Evolutionary conservation across 2,797 vertebrate genomes (phyloP).

Genomic region (Amazona finschi): DNA sequence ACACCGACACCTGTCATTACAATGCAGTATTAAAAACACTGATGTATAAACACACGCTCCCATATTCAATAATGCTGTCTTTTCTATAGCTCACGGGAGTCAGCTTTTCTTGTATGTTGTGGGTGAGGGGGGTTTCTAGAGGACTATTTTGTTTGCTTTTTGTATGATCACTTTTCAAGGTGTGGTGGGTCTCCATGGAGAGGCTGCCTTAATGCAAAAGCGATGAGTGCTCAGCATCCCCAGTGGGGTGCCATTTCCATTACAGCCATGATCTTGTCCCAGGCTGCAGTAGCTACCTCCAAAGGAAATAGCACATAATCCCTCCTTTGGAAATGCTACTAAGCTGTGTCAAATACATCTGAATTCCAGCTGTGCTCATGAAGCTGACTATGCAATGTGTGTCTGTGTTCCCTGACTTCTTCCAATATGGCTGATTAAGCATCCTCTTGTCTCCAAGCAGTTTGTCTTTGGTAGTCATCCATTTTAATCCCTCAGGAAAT

Average conservation of each 20-base stretch:
- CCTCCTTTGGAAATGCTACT: slow-evolving; percentile 45
- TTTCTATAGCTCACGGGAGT: slow-evolving; percentile 44
- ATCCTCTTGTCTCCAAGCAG: not conserved
- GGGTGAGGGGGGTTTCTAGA: not conserved
- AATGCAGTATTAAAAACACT: slow-evolving; percentile 57
- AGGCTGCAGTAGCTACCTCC: slow-evolving; percentile 32
- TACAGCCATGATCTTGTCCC: not conserved
- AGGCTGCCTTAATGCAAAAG: slow-evolving; percentile 13
- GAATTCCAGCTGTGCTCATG: slow-evolving; percentile 38
- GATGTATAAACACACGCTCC: slow-evolving; percentile 35
- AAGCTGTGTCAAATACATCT: not conserved
- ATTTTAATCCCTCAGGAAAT: not conserved
- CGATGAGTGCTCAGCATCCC: slow-evolving; percentile 9
- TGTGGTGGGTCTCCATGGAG: not conserved
- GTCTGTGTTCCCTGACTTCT: not conserved
- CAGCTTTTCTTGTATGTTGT: slow-evolving; percentile 29
- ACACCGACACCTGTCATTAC: not conserved
- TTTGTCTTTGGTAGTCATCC: not conserved
- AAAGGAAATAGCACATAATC: slow-evolving; percentile 63
- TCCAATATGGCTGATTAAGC: not conserved
- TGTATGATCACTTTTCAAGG: slow-evolving; percentile 19
- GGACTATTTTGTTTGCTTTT: slow-evolving; percentile 24
- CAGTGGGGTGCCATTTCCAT: not conserved
- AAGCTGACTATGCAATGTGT: slow-evolving; percentile 45
- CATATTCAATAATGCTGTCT: slow-evolving; percentile 27